Evolutionary conservation across 2,113 vertebrate species (phyloP).

Genomic region (Epinephelus cyanopodus): DNA sequence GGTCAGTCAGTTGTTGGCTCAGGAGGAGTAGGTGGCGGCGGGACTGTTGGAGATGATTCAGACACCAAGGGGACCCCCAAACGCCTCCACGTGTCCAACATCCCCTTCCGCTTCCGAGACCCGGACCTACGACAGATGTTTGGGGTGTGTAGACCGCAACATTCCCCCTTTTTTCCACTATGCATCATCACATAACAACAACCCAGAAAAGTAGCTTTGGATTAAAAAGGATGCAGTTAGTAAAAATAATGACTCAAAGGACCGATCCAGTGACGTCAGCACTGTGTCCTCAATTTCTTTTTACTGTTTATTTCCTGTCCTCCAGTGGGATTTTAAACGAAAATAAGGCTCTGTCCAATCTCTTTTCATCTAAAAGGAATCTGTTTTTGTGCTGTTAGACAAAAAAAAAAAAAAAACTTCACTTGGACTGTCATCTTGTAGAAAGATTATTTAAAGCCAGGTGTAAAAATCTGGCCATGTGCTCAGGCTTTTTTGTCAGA

Average conservation of each 20-base stretch:
- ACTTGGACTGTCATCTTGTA: background rate
- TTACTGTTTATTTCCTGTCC: background rate
- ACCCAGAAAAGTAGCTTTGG: background rate
- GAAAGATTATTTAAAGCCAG: slow-evolving; percentile 24
- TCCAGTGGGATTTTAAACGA: background rate
- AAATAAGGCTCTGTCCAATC: background rate
- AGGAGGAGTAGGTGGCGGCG: slow-evolving; percentile 77
- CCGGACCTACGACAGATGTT: slow-evolving; percentile 99
- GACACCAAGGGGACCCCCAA: slow-evolving; percentile 97
- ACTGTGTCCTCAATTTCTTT: background rate
- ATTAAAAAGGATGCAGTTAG: slow-evolving; percentile 4
- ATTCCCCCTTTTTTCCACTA: background rate
- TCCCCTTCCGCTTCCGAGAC: slow-evolving; percentile 99
- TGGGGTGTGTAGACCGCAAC: slow-evolving; percentile 88
- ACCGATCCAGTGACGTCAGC: background rate
- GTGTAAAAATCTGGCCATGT: slow-evolving; percentile 20
- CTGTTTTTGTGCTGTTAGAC: background rate
- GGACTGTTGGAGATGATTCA: slow-evolving; percentile 84
- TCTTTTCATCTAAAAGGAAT: slow-evolving; percentile 5
- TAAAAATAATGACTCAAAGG: slow-evolving; percentile 20
- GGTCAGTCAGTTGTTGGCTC: slow-evolving; percentile 84
- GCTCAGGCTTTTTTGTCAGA: slow-evolving; percentile 32
- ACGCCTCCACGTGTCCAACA: slow-evolving; percentile 99
- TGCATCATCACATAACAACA: slow-evolving; percentile 9
- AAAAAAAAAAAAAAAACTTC: slow-evolving; percentile 4